A percentile compares a stretch with the other conserved stretches of the same genome.
Evolutionary conservation across 2,797 vertebrate species (phyloP).

Genomic region (Anguilla pacifica): DNA sequence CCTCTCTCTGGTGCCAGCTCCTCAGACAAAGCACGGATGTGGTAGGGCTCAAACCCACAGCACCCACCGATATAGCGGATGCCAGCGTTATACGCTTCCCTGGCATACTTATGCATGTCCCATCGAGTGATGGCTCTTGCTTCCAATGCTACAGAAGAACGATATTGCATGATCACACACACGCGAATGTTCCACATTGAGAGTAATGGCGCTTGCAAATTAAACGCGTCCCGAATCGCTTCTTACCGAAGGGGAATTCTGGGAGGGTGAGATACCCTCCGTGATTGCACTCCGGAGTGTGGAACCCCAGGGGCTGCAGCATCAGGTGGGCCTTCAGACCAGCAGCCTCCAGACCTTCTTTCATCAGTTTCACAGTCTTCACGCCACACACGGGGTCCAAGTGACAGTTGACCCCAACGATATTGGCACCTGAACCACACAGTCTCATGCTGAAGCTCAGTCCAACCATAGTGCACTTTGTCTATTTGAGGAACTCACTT

Average conservation of each 20-base stretch:
- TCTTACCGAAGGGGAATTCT: slow-evolving; percentile 92
- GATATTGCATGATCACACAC: background rate
- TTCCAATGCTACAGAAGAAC: slow-evolving; percentile 76
- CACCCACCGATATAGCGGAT: slow-evolving; percentile 88
- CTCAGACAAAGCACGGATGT: slow-evolving; percentile 86
- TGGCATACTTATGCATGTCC: slow-evolving; percentile 90
- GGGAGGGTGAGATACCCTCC: slow-evolving; percentile 95
- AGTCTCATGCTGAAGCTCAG: slow-evolving; percentile 32
- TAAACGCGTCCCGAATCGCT: background rate
- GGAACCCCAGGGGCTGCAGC: slow-evolving; percentile 87
- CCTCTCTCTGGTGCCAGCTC: slow-evolving; percentile 85
- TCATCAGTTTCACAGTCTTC: slow-evolving; percentile 88
- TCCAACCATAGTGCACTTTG: background rate
- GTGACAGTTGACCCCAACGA: slow-evolving; percentile 95
- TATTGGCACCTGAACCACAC: slow-evolving; percentile 80
- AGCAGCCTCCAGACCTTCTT: slow-evolving; percentile 83
- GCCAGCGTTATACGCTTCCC: slow-evolving; percentile 86
- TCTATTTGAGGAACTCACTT: background rate
- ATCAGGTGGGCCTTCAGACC: slow-evolving; percentile 87
- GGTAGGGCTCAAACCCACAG: slow-evolving; percentile 94
- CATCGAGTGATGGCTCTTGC: slow-evolving; percentile 86
- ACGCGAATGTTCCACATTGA: background rate
- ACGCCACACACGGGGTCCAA: slow-evolving; percentile 86
- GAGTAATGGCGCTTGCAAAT: background rate
- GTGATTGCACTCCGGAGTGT: slow-evolving; percentile 89